Evolutionary conservation across 2,797 vertebrate genomes (phyloP), one percentile per base, ranked within the genome.

Genomic region (Melanotaenia maccullochi): DNA sequence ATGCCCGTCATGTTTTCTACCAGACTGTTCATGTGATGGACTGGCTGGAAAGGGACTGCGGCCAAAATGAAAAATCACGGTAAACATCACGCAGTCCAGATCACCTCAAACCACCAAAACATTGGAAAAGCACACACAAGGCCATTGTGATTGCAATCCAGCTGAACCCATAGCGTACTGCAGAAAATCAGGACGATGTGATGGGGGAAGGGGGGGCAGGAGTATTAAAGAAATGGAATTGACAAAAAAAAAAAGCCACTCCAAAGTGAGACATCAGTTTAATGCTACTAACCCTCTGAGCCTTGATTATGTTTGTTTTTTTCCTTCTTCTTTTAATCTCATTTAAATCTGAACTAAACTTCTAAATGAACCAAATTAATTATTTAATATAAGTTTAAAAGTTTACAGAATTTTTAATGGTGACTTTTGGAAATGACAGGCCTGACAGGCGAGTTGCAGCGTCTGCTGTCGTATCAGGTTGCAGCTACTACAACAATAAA

Each of bases 11-110:
- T 11, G 36, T 75, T 58, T 2, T 9, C 33, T 67, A 68, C 51
- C 32, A n/a, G 30, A 62, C 60, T 33, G 5, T 3, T 68, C 44
- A 9, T 52, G 70, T 32, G 44, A n/a, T 49, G 52, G 52, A 82
- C 86, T 60, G 82, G 93, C 90, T 93, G 94, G 92, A 94, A 84
- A 87, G 87, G 71, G 80, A 88, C 76, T 74, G 78, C 75, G 80
- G 68, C 22, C 35, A 80, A 76, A 54, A 59, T 60, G 57, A 3
- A 79, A 79, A 82, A 61, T 76, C 20, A 67, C 32, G 38, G 79
- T 74, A 73, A 78, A 60, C 14, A 6, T 75, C 62, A 70, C 63
- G 0, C 75, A 77, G 76, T 77, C 77, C 80, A 85, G 65, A 81
- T 80, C 79, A 75, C 78, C 63, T 74, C 24, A 67, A 82, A 81